These are phyloP conservation scores for Thalassarche chlororhynchos DNA, from an alignment of 2,113 vertebrate genomes.

Conservation along the genomic window DNA sequence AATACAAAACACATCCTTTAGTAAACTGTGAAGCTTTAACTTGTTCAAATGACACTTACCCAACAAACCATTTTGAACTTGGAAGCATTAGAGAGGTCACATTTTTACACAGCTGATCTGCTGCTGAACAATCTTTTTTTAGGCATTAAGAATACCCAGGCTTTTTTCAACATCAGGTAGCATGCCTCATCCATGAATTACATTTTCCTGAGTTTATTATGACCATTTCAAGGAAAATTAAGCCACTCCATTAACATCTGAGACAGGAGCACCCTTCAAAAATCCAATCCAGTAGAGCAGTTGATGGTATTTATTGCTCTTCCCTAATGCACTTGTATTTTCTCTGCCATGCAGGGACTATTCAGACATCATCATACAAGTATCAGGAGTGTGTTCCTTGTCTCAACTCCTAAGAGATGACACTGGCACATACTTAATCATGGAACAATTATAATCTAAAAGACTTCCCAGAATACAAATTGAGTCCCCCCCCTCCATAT, in stretches of 20 bases:
- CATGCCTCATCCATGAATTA: not conserved
- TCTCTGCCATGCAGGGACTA: not conserved
- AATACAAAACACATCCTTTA: slow-evolving; percentile 61
- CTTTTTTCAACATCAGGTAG: not conserved
- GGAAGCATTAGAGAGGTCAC: slow-evolving; percentile 42
- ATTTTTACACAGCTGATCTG: slow-evolving; percentile 19
- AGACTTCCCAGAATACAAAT: not conserved
- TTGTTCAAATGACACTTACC: slow-evolving; percentile 39
- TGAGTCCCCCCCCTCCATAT: not conserved
- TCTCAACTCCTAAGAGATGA: not conserved
- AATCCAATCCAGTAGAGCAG: not conserved
- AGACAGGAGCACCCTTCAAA: slow-evolving; percentile 33
- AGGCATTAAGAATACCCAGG: not conserved
- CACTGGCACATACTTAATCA: not conserved
- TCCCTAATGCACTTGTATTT: not conserved
- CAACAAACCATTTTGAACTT: slow-evolving; percentile 49
- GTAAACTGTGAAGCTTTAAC: slow-evolving; percentile 53
- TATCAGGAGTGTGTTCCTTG: not conserved
- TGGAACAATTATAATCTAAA: not conserved
- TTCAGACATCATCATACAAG: not conserved
- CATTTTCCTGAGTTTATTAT: slow-evolving; percentile 20
- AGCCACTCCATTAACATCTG: slow-evolving; percentile 32
- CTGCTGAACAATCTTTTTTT: not conserved
- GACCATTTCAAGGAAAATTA: slow-evolving; percentile 54
- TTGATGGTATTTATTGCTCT: slow-evolving; percentile 34